These are phyloP conservation scores for Neuroterus valhalla DNA, from an alignment of 1,140 invertebrate genomes.

Conservation along the genomic window DNA sequence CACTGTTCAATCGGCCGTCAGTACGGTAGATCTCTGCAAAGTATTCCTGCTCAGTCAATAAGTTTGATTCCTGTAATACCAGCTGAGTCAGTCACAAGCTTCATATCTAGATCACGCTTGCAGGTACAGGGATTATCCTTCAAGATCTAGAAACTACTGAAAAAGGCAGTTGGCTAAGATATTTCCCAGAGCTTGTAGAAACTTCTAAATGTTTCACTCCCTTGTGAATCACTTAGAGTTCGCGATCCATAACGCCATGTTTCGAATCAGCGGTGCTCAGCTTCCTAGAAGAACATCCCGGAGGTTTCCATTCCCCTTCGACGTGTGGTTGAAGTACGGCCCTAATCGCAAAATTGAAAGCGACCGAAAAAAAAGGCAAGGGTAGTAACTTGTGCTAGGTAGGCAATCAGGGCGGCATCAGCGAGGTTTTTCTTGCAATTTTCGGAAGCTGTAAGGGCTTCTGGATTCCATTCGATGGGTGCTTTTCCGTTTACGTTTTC, in stretches of 20 bases:
- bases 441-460: background rate
- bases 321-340: conserved; percentile 8
- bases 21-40: no score
- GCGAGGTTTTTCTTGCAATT: background rate
- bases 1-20: no score
- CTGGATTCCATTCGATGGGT: background rate
- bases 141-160: no score
- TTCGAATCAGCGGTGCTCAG: no score
- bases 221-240: conserved; percentile 27
- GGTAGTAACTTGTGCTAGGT: background rate
- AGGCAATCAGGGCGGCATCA: no score
- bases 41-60: no score
- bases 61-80: no score
- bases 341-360: conserved; percentile 16
- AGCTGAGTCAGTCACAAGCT: no score
- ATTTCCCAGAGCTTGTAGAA: no score
- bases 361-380: conserved; percentile 18
- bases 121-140: no score
- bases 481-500: conserved; percentile 1
- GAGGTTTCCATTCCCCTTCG: conserved; percentile 4
- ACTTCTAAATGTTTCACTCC: conserved; percentile 29
- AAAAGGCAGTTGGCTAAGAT: no score
- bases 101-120: no score
- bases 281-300: conserved; percentile 32
- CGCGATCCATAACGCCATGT: conserved; percentile 16